These are phyloP conservation scores for Alfaro cultratus DNA, from an alignment of 2,797 vertebrate genomes.

Conservation along the genomic window DNA sequence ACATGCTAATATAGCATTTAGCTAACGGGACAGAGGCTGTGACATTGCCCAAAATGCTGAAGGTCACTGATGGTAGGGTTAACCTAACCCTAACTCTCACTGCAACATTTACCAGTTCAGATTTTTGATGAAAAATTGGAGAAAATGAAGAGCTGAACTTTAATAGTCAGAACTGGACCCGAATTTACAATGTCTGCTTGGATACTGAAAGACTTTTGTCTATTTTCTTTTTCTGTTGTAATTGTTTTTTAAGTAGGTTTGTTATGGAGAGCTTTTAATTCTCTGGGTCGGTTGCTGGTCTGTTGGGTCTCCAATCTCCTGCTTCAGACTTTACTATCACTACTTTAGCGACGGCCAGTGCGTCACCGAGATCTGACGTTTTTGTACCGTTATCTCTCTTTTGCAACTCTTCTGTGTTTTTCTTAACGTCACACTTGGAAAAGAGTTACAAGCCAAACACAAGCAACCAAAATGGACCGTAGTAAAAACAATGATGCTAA, in stretches of 20 bases:
- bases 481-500: neutral
- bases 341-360: neutral
- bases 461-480: neutral
- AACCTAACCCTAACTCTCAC: no score
- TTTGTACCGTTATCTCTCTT: neutral
- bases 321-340: neutral
- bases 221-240: no score
- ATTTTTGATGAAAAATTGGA: neutral
- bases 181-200: no score
- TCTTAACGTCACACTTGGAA: neutral
- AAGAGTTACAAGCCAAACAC: neutral
- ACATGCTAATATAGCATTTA: no score
- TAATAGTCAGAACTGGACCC: neutral
- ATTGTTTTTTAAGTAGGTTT: neutral
- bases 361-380: neutral
- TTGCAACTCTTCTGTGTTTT: neutral
- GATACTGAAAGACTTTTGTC: neutral
- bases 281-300: neutral
- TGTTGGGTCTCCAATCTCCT: neutral
- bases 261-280: no score
- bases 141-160: neutral
- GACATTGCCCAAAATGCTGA: no score
- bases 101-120: neutral
- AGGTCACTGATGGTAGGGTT: no score
- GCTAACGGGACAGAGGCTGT: no score